Base-by-base conservation (phyloP, 2,797 vertebrate genomes). In the Diceros bicornis region DNA sequence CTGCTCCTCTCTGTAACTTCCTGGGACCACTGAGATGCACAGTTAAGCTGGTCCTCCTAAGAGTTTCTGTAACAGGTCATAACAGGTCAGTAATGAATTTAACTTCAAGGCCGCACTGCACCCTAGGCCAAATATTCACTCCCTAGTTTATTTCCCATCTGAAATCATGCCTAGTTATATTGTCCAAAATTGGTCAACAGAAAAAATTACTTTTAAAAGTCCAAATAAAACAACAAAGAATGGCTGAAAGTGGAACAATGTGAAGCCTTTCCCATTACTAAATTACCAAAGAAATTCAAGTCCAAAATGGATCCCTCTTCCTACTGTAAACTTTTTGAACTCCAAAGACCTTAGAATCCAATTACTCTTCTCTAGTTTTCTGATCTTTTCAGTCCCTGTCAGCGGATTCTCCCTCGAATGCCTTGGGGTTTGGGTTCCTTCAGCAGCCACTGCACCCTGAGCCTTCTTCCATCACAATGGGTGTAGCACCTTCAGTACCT, bases 191-290 rank as follows among this genome's bases (percentile, higher is more conserved):
- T 78, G 21, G 37, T 81, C 91, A 96, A 90, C 18, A 74, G 44
- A 89, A 23, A 84, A 87, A 37, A 89, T 84, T 89, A 93, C 75
- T 81, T 81, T 96, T 86, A 94, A 78, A 94, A 75, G 32, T 87
- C n/a, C 59, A 95, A 96, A 89, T 74, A 71, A 91, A 97, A 94
- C 61, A 91, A 93, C 55, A 95, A 87, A 88, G 59, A 71, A 52
- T 72, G 21, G 47, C 9, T 93, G 34, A 89, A 95, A 92, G 78
- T 20, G 27, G 57, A 96, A 86, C 32, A 89, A 84, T 29, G 34
- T 85, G 37, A 97, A 94, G 59, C 10, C 18, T 37, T 97, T 90
- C 41, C n/a, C 61, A 64, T 85, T 88, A 57, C 83, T 95, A 87
- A 94, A 88, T 93, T 91, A 32, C 29, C 32, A 89, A 34, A 55